phyloP scores from a whole-genome alignment of 2,113 vertebrate species.

The Caloenas nicobarica region DNA sequence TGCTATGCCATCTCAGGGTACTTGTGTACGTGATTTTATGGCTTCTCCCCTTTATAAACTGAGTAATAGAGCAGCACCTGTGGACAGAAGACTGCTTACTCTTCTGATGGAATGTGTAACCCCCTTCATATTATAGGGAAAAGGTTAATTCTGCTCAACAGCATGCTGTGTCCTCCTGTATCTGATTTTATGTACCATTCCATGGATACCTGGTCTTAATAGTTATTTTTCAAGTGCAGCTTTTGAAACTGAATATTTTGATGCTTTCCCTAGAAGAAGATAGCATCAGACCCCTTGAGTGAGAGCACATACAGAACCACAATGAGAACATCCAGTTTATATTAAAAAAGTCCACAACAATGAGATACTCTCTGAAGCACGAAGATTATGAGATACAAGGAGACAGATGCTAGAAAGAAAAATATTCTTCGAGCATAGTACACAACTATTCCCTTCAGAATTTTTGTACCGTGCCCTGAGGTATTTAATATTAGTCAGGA shows the following conservation, averaged over 20 bases:
- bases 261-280: slow-evolving; percentile 20
- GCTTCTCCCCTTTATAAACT: not conserved
- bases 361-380: not conserved
- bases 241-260: slow-evolving; percentile 18
- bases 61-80: not conserved
- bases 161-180: not conserved
- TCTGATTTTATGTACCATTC: slow-evolving; percentile 18
- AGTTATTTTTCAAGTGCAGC: slow-evolving; percentile 22
- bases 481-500: slow-evolving; percentile 5
- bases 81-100: not conserved
- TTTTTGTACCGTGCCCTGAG: not conserved
- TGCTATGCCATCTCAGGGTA: not conserved
- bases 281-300: not conserved
- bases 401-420: not conserved
- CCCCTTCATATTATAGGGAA: not conserved
- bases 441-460: not conserved
- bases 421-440: not conserved
- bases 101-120: not conserved
- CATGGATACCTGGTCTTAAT: slow-evolving; percentile 4
- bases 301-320: slow-evolving; percentile 8
- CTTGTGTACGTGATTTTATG: not conserved
- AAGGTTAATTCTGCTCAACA: slow-evolving; percentile 26
- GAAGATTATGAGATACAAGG: not conserved
- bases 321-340: slow-evolving; percentile 31
- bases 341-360: not conserved